These are phyloP conservation scores for Matsumurasca onukii DNA, from an alignment of 1,140 invertebrate species.

Conservation along the genomic window DNA sequence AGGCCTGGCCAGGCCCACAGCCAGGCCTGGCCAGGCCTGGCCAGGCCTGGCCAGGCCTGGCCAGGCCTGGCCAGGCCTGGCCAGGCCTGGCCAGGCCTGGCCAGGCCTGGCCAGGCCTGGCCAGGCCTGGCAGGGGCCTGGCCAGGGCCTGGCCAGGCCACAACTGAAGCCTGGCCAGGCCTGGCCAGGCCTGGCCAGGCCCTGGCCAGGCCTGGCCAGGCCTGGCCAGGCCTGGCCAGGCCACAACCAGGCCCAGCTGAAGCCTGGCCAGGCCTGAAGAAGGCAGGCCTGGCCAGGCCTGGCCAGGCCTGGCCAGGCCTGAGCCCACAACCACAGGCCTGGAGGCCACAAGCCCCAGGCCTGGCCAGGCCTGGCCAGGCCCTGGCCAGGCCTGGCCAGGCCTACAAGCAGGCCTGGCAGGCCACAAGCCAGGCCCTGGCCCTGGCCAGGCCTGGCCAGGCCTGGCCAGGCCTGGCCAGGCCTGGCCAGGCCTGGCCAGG, in stretches of 20 bases:
- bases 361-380: slow-evolving; percentile 3
- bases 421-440: too few relatives aligned
- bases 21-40: slow-evolving; percentile 27
- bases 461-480: slow-evolving; percentile 14
- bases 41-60: slow-evolving; percentile 17
- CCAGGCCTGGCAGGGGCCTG: neutral
- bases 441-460: slow-evolving; percentile 22
- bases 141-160: too few relatives aligned
- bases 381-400: slow-evolving; percentile 3
- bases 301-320: neutral
- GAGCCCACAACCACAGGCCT: too few relatives aligned
- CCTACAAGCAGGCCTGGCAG: too few relatives aligned
- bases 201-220: slow-evolving; percentile 3
- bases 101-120: slow-evolving; percentile 3
- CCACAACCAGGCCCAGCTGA: neutral
- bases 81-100: neutral
- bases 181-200: slow-evolving; percentile 3
- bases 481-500: slow-evolving; percentile 17
- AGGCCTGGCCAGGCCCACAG: slow-evolving; percentile 26
- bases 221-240: slow-evolving; percentile 3
- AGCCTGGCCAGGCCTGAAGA: neutral
- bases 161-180: too few relatives aligned
- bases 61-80: neutral
- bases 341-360: too few relatives aligned
- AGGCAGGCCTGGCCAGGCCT: neutral